Percentiles rank a stretch among this genome's conserved stretches.
Evolutionary conservation across 2,113 vertebrate species (phyloP).

Genomic region (Otocyon megalotis): DNA sequence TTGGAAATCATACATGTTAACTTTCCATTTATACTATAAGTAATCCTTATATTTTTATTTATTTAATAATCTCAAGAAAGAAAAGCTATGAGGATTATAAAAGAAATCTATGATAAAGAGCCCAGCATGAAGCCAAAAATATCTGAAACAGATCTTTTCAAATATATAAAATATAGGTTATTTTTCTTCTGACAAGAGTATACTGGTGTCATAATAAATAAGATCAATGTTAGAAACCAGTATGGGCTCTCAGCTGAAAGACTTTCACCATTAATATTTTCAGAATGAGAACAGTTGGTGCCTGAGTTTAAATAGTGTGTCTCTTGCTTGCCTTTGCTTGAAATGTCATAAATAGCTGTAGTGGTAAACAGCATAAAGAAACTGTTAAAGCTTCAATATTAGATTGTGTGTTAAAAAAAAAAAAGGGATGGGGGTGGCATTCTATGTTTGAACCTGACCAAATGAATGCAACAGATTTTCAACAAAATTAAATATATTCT

Average conservation of each 20-base stretch:
- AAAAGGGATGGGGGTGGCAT: background rate
- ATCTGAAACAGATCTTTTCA: background rate
- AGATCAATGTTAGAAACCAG: slow-evolving; percentile 46
- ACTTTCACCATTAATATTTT: slow-evolving; percentile 52
- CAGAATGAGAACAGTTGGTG: slow-evolving; percentile 53
- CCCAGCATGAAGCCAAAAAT: background rate
- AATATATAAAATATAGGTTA: slow-evolving; percentile 21
- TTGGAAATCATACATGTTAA: background rate
- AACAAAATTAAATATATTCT: background rate
- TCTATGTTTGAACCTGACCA: background rate
- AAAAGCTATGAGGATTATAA: background rate
- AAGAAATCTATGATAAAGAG: background rate
- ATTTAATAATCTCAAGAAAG: background rate
- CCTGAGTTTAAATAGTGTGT: background rate
- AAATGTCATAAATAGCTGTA: slow-evolving; percentile 54
- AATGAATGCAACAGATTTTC: background rate
- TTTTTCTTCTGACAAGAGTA: slow-evolving; percentile 55
- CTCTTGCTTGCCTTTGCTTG: background rate
- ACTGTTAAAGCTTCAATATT: background rate
- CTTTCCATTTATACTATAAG: background rate
- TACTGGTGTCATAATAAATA: slow-evolving; percentile 61
- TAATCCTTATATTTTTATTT: background rate
- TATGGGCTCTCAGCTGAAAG: background rate
- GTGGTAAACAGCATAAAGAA: slow-evolving; percentile 38
- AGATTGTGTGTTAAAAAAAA: background rate